These are phyloP conservation scores for Tamandua tetradactyla DNA, from an alignment of 2,797 vertebrate species.

Conservation along the genomic window DNA sequence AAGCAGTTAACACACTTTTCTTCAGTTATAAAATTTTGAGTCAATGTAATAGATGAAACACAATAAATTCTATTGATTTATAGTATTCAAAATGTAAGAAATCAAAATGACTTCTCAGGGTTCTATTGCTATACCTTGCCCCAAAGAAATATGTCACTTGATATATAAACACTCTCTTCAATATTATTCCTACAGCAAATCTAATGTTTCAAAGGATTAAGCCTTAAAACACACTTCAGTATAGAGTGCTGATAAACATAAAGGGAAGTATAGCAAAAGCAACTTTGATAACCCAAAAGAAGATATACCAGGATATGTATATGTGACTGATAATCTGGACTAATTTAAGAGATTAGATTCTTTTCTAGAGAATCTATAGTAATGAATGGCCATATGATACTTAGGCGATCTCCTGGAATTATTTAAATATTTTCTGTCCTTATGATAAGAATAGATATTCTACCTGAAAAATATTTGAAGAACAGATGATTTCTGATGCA, in stretches of 20 bases:
- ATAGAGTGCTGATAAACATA: not conserved
- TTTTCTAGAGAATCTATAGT: not conserved
- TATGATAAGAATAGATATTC: not conserved
- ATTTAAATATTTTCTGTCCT: not conserved
- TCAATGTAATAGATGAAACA: not conserved
- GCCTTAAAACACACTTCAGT: not conserved
- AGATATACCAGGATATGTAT: not conserved
- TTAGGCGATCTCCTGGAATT: not conserved
- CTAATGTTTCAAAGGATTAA: not conserved
- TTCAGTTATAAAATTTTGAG: not conserved
- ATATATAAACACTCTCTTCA: not conserved
- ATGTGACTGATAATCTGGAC: not conserved
- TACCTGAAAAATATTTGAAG: not conserved
- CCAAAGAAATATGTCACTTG: not conserved
- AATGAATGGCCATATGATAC: not conserved
- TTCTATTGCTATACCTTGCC: not conserved
- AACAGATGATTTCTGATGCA: not conserved
- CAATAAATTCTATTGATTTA: not conserved
- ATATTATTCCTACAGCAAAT: not conserved
- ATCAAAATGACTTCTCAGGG: not conserved
- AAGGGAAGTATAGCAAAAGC: not conserved
- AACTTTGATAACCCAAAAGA: not conserved
- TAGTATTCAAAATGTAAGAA: not conserved
- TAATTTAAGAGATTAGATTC: not conserved
- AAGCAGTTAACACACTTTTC: not conserved